Conservation (phyloP, 2,113 vertebrate species). For the Rattus rattus region DNA sequence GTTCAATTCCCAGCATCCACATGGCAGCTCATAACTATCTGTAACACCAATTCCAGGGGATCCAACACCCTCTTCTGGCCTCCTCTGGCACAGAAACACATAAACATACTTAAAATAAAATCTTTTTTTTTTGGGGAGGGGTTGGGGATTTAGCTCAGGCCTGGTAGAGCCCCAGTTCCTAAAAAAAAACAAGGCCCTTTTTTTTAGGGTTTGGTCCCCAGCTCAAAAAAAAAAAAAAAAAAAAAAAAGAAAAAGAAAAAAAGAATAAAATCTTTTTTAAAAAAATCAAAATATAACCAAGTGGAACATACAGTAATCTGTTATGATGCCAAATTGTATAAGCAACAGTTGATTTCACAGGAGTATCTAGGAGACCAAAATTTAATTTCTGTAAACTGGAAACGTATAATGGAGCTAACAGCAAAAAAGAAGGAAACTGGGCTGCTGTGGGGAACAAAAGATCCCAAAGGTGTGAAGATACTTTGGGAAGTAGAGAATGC, state of each 20-base stretch:
- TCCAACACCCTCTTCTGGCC: background rate
- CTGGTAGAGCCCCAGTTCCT: too few species aligned
- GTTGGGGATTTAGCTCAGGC: too few species aligned
- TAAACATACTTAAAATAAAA: background rate
- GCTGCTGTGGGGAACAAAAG: background rate
- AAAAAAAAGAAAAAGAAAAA: too few species aligned
- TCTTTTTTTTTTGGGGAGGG: too few species aligned
- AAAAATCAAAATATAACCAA: slow-evolving; percentile 12
- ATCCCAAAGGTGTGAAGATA: background rate
- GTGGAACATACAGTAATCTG: background rate
- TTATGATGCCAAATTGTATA: background rate
- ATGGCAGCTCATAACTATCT: background rate
- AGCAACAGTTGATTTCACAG: background rate
- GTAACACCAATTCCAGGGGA: background rate
- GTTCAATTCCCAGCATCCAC: background rate
- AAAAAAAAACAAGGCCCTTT: too few species aligned
- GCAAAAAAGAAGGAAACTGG: background rate
- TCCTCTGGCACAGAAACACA: background rate
- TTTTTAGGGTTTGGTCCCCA: too few species aligned
- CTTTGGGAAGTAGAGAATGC: slow-evolving; percentile 37
- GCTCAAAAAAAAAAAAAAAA: too few species aligned
- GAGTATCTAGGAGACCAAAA: slow-evolving; percentile 20
- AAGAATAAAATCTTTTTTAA: background rate
- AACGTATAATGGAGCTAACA: background rate
- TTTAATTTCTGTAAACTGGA: slow-evolving; percentile 16